Conservation (phyloP, 2,797 vertebrate species). For the Simalia tracyae region DNA sequence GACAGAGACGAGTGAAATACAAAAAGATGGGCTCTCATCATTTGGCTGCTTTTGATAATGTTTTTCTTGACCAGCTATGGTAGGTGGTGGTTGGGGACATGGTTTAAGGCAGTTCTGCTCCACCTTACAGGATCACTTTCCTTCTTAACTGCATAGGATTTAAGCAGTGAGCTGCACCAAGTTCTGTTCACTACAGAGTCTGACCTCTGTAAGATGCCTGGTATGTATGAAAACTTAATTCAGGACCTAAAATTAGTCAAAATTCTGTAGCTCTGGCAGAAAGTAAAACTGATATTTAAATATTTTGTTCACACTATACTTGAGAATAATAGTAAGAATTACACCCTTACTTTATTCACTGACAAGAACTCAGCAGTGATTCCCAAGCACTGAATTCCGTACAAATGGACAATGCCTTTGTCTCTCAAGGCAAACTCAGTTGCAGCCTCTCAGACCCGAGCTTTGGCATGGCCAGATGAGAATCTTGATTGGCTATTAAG, state of each 20-base stretch:
- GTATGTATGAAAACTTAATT: background rate
- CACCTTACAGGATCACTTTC: background rate
- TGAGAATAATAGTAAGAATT: slow-evolving; percentile 10
- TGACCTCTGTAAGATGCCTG: background rate
- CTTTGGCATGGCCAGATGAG: background rate
- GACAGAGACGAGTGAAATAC: background rate
- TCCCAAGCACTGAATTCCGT: background rate
- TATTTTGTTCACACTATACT: slow-evolving; percentile 39
- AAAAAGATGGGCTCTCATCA: background rate
- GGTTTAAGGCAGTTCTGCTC: background rate
- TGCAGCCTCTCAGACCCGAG: background rate
- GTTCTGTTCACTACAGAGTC: background rate
- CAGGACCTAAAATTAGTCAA: background rate
- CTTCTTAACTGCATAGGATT: background rate
- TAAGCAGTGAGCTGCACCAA: background rate
- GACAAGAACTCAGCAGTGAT: background rate
- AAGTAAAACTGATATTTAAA: slow-evolving; percentile 30
- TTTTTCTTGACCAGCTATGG: background rate
- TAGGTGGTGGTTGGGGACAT: background rate
- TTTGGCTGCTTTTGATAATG: background rate
- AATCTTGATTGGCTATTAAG: background rate
- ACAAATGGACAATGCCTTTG: background rate
- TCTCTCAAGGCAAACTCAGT: background rate
- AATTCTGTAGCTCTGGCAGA: background rate
- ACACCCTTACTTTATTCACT: background rate